Conservation (phyloP, 2,113 vertebrate species). For the Casuarius casuarius region DNA sequence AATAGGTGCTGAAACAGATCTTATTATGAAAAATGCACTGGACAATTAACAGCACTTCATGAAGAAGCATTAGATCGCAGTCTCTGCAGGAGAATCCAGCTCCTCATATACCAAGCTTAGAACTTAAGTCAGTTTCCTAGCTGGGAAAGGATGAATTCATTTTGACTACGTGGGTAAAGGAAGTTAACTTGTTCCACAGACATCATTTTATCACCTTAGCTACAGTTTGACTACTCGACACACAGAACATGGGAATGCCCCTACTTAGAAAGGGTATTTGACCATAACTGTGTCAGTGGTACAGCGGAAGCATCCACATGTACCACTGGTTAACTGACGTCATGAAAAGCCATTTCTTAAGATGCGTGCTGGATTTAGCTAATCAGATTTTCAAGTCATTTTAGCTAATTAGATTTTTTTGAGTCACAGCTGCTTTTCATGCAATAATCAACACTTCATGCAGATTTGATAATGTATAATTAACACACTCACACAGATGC, state of each 20-base stretch:
- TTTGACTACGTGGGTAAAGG: not conserved
- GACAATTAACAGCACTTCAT: not conserved
- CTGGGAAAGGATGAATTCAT: not conserved
- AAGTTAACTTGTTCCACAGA: not conserved
- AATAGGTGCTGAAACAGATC: not conserved
- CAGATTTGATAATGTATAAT: not conserved
- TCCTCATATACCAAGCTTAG: not conserved
- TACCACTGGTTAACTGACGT: not conserved
- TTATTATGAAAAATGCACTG: not conserved
- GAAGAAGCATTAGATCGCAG: not conserved
- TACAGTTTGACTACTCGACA: not conserved
- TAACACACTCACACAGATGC: not conserved
- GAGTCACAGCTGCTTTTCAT: not conserved
- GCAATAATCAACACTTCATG: not conserved
- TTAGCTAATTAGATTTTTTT: not conserved
- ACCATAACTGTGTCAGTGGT: rapidly evolving
- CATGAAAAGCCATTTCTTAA: not conserved
- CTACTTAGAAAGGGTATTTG: not conserved
- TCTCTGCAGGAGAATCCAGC: rapidly evolving
- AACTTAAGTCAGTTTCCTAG: not conserved
- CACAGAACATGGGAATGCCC: not conserved
- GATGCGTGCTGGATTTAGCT: not conserved
- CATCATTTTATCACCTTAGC: not conserved
- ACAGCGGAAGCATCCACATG: not conserved
- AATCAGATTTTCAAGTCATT: not conserved